Evolutionary conservation across 2,113 vertebrate genomes (phyloP), one percentile per base, ranked within the genome.

Genomic region (Machaerirhynchus nigripectus): DNA sequence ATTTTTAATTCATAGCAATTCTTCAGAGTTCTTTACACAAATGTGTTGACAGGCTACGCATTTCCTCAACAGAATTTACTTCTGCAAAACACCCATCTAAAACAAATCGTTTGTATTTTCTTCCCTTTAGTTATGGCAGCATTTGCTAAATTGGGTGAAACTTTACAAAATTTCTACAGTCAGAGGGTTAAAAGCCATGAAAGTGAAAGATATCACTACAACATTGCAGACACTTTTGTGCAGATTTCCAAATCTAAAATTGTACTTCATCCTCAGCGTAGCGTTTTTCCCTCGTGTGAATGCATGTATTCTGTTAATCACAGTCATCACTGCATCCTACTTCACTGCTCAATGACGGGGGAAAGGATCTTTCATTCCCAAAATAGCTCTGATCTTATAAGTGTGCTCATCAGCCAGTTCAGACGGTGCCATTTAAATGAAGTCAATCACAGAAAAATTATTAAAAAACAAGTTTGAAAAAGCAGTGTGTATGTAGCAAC

Each of bases 331-430:
- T 37, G 52, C 87, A 70, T 46, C 71, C 60, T 74, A 24, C 82
- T 92, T 92, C 76, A 59, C 60, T 61, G 73, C 79, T 81, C 63
- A 90, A 64, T 81, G 90, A 90, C 0, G 20, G 47, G 68, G 61
- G 71, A 92, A 77, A 94, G 56, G 69, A 92, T 68, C 79, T 92
- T 92, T 70, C 88, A 40, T 92, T 90, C 85, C 93, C 42, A 89
- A 95, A 95, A 96, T 90, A 94, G 60, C 83, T 88, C 52, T 78
- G 90, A 94, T 93, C 92, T 94, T 90, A 4, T 68, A 78, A 86
- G 80, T 31, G 57, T 44, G 61, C 73, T 94, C 83, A 81, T 95
- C 83, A 94, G 73, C 83, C 87, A 60, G 64, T 82, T 93, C 92
- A 93, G 86, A 88, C 79, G 84, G 76, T n/a, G 37, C 50, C 89